These are phyloP conservation scores for Ranitomeya imitator DNA, from an alignment of 2,113 vertebrate species.

Conservation along the genomic window DNA sequence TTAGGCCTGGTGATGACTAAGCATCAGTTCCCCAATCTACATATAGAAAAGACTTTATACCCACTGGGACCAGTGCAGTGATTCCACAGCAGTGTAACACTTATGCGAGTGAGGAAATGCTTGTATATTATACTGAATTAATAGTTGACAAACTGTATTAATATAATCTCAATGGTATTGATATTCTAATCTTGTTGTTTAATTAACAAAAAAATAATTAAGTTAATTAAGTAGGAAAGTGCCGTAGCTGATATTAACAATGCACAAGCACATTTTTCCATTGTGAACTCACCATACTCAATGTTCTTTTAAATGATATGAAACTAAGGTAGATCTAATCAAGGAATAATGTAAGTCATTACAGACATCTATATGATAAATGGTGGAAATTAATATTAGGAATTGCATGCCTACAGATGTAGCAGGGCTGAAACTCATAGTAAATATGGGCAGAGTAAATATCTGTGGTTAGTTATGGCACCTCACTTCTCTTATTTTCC, in stretches of 20 bases:
- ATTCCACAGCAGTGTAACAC: constrained; percentile 29
- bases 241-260: constrained; percentile 42
- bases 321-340: constrained; percentile 29
- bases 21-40: not conserved
- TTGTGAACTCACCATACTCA: constrained; percentile 25
- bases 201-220: constrained; percentile 55
- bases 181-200: constrained; percentile 55
- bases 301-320: constrained; percentile 30
- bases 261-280: constrained; percentile 24
- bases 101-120: constrained; percentile 20
- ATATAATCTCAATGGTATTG: constrained; percentile 50
- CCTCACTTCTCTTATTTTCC: too few relatives aligned
- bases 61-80: not conserved
- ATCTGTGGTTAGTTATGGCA: too few relatives aligned
- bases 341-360: not conserved
- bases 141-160: constrained; percentile 50
- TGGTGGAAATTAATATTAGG: not conserved
- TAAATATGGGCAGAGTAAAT: too few relatives aligned
- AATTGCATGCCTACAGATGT: not conserved
- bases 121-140: constrained; percentile 34
- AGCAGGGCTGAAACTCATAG: not conserved
- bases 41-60: not conserved
- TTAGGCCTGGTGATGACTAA: not conserved
- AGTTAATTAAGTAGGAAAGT: constrained; percentile 46
- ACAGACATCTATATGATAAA: not conserved